Evolutionary conservation across 2,888 invertebrate genomes (phyloP), one percentile per base, ranked within the genome.

Genomic region (Formica aserva): DNA sequence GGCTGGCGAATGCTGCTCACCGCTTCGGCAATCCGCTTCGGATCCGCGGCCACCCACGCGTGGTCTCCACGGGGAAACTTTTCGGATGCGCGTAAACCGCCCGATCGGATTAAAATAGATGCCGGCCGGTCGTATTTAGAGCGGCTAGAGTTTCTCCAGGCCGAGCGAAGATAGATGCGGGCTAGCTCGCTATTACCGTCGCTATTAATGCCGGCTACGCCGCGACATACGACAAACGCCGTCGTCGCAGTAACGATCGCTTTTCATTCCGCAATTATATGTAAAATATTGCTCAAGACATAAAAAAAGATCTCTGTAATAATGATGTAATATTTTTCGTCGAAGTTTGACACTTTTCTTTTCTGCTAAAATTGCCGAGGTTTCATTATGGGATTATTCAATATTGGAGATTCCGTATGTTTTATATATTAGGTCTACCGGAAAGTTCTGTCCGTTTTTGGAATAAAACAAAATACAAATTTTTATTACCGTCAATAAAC

Each of bases 61-160:
- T 35, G 35, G 69, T 69, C 48, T 80, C 60, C 32, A 71, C 45
- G 52, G 55, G 55, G 67, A 76, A 86, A 85, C 85, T 85, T 80
- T 77, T 13, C 55, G 76, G 83, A 69, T 52, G 60, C 83, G 83
- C 77, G 72, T 77, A 86, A 85, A 86, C 81, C 81, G 48, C 57
- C 83, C 77, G 87, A 85, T 85, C 83, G 83, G 86, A 87, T 88
- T 83, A 82, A 89, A 89, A 89, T 89, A 89, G 89, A 89, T 83
- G 63, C 84, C 72, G 65, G 71, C 63, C 66, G 81, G 63, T 80
- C 81, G 88, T 83, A 85, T 85, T 83, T 75, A 75, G 62, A 83
- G 77, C 77, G 86, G 85, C 85, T 84, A 86, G 86, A 83, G 82
- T 87, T 86, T 87, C 89, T 83, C 85, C 78, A 80, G 83, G 81